Evolutionary conservation across 2,797 vertebrate genomes (phyloP).

Genomic region (Oreochromis grahami): DNA sequence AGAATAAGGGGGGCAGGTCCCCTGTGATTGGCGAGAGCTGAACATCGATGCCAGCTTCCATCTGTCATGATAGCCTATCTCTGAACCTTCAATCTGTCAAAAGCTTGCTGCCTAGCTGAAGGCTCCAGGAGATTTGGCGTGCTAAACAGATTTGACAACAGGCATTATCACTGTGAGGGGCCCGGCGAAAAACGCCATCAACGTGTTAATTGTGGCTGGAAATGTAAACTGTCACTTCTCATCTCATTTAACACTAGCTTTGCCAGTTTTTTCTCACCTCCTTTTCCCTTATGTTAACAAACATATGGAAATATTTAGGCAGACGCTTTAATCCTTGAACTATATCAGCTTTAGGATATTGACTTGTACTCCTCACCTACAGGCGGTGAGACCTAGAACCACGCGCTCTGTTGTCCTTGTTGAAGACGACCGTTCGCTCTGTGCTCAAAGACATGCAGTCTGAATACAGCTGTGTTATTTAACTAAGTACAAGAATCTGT

Average conservation of each 20-base stretch:
- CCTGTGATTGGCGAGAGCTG: slow-evolving; percentile 99
- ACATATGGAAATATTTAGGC: slow-evolving; percentile 80
- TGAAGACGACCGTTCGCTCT: not conserved
- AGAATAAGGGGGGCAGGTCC: slow-evolving; percentile 99
- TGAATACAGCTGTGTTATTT: not conserved
- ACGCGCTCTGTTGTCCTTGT: not conserved
- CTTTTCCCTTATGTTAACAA: slow-evolving; percentile 80
- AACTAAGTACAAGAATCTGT: not conserved
- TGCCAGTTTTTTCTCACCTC: slow-evolving; percentile 82
- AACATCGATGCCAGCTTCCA: slow-evolving; percentile 99
- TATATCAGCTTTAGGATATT: slow-evolving; percentile 22
- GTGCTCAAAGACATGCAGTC: not conserved
- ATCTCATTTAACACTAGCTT: slow-evolving; percentile 94
- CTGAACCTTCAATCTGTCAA: slow-evolving; percentile 99
- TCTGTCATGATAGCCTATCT: slow-evolving; percentile 99
- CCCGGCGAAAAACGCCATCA: slow-evolving; percentile 90
- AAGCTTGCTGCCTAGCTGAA: slow-evolving; percentile 98
- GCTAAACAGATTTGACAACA: slow-evolving; percentile 99
- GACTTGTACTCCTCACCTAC: not conserved
- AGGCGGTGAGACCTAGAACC: not conserved
- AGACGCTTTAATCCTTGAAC: slow-evolving; percentile 35
- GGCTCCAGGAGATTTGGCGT: slow-evolving; percentile 99
- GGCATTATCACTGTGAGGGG: slow-evolving; percentile 99
- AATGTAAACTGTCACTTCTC: slow-evolving; percentile 99
- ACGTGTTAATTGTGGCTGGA: slow-evolving; percentile 99